Conservation (phyloP, 2,113 vertebrate species). For the Corythoichthys intestinalis region DNA sequence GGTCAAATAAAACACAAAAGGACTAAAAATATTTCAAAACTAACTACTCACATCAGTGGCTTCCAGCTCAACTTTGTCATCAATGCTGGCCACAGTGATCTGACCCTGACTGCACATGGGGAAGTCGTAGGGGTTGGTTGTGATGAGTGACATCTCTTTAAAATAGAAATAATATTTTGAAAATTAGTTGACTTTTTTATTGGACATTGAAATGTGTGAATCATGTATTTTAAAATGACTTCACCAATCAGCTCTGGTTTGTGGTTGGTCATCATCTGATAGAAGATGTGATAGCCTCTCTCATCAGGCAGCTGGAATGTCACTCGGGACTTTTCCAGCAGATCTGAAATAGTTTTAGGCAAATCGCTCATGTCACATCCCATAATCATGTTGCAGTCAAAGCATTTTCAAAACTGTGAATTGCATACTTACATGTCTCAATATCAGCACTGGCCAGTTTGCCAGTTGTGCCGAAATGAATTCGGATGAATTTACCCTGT, state of each 20-base stretch:
- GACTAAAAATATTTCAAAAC: background rate
- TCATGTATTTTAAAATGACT: background rate
- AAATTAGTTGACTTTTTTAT: background rate
- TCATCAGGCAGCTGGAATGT: conserved; percentile 59
- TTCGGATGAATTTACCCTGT: conserved; percentile 67
- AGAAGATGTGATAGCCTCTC: conserved; percentile 66
- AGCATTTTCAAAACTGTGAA: background rate
- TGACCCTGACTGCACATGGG: conserved; percentile 55
- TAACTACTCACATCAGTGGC: conserved; percentile 53
- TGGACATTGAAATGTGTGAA: background rate
- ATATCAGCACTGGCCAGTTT: conserved; percentile 65
- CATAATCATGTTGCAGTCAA: background rate
- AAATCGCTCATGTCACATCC: background rate
- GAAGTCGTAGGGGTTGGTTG: conserved; percentile 63
- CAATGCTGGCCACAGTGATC: conserved; percentile 61
- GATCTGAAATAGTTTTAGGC: conserved; percentile 39
- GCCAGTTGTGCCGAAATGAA: conserved; percentile 54
- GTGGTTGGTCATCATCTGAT: conserved; percentile 65
- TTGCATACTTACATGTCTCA: conserved; percentile 58
- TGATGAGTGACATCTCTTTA: conserved; percentile 46
- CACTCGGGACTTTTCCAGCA: conserved; percentile 66
- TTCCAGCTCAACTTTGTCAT: conserved; percentile 62
- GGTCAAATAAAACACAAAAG: background rate
- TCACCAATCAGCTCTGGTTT: conserved; percentile 50
- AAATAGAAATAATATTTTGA: background rate